Percentiles rank a stretch among this genome's conserved stretches.
These are phyloP conservation scores for Diplodus sargus DNA, from an alignment of 2,797 vertebrate species.

Conservation along the genomic window DNA sequence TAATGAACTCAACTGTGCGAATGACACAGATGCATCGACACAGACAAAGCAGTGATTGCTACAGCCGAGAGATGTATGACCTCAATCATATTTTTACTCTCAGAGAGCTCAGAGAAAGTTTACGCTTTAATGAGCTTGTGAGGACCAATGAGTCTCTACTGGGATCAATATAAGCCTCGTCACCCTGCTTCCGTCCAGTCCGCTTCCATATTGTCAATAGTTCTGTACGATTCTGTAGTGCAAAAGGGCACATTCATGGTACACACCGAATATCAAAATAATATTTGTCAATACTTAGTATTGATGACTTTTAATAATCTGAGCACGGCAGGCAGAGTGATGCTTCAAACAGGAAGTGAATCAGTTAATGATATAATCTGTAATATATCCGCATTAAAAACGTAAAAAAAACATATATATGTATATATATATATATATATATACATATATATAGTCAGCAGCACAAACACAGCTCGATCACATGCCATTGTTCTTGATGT, in stretches of 20 bases:
- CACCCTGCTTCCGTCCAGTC: constrained; percentile 29
- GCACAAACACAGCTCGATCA: too few relatives aligned
- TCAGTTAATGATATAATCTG: too few relatives aligned
- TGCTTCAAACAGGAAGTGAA: too few relatives aligned
- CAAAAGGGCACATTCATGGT: constrained; percentile 30
- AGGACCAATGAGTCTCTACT: constrained; percentile 23
- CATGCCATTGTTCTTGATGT: too few relatives aligned
- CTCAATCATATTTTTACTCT: constrained; percentile 24
- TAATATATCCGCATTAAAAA: too few relatives aligned
- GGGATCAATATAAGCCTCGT: constrained; percentile 61
- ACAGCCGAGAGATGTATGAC: background rate
- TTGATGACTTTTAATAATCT: too few relatives aligned
- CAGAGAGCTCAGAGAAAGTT: constrained; percentile 16
- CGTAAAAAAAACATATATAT: too few relatives aligned
- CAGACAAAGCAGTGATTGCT: constrained; percentile 28
- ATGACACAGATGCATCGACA: constrained; percentile 23
- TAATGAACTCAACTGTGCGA: constrained; percentile 39
- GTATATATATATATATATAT: too few relatives aligned
- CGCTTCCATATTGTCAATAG: constrained; percentile 37
- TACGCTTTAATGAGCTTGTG: constrained; percentile 47
- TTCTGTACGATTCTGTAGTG: constrained; percentile 27
- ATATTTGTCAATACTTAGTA: too few relatives aligned
- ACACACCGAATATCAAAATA: too few relatives aligned
- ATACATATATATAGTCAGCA: too few relatives aligned
- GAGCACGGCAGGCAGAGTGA: too few relatives aligned